Conservation (phyloP, 2,888 invertebrate genomes). For the Hydrotaea cyrtoneurina region DNA sequence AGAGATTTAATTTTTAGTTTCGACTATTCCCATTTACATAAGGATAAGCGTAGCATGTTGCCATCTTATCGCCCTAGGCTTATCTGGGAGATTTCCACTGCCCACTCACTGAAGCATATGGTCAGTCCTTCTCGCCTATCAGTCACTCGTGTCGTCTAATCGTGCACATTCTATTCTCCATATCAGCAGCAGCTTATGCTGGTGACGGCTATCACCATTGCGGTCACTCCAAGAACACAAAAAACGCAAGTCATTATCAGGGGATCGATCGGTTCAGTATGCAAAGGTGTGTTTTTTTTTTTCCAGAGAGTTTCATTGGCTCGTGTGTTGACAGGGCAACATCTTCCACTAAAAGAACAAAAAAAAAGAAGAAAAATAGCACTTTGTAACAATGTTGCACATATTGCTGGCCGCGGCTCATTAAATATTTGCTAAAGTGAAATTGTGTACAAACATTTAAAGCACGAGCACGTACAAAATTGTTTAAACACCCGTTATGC, state of each 20-base stretch:
- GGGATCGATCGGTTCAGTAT: background rate
- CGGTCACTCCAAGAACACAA: conserved; percentile 13
- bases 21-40: too few species aligned
- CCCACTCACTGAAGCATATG: too few species aligned
- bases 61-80: too few species aligned
- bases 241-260: background rate
- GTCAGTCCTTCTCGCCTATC: background rate
- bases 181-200: background rate
- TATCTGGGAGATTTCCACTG: too few species aligned
- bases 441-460: conserved; percentile 24
- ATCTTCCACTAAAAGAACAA: background rate
- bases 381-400: conserved; percentile 57
- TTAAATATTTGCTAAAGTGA: conserved; percentile 54
- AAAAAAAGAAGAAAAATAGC: too few species aligned
- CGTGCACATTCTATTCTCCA: background rate
- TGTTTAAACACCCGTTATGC: conserved; percentile 33
- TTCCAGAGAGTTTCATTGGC: background rate
- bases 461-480: background rate
- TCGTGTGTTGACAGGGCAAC: background rate
- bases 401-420: background rate
- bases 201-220: background rate
- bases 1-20: too few species aligned
- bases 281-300: conserved; percentile 46
- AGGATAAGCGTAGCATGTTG: too few species aligned
- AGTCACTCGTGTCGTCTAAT: background rate